Evolutionary conservation across 2,113 vertebrate genomes (phyloP).

Genomic region (Silurus meridionalis): DNA sequence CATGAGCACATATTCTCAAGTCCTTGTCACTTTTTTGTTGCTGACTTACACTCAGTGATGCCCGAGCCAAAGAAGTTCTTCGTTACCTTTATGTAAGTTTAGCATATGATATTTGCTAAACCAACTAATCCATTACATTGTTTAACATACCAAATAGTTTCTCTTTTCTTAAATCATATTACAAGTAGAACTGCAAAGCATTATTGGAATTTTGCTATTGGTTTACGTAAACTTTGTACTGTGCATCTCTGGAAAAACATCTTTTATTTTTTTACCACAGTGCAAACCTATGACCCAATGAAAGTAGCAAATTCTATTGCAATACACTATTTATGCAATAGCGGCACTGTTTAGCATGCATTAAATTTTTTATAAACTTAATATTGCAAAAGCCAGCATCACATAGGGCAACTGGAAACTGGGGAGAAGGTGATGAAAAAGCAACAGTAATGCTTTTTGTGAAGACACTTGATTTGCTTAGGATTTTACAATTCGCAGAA

Average conservation of each 20-base stretch:
- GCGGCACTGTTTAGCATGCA: constrained; percentile 31
- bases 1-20: not conserved
- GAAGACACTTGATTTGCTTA: constrained; percentile 28
- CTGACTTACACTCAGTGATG: not conserved
- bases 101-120: constrained; percentile 24
- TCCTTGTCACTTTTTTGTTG: constrained; percentile 1
- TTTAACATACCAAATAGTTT: constrained; percentile 23
- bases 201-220: constrained; percentile 26
- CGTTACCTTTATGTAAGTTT: not conserved
- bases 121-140: constrained; percentile 10
- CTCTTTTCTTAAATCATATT: constrained; percentile 10
- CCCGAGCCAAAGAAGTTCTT: constrained; percentile 10
- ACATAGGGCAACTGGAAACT: constrained; percentile 20
- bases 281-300: constrained; percentile 23
- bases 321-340: constrained; percentile 40
- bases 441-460: constrained; percentile 14
- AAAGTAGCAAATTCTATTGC: constrained; percentile 25
- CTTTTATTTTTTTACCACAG: constrained; percentile 30
- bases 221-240: constrained; percentile 7
- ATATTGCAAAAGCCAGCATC: constrained; percentile 34
- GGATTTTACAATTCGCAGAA: constrained; percentile 35
- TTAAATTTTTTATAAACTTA: constrained; percentile 37
- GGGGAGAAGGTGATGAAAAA: constrained; percentile 22
- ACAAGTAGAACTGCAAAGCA: constrained; percentile 8
- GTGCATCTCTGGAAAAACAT: not conserved